Conservation (phyloP, 2,797 vertebrate species). For the Brachymystax lenok region DNA sequence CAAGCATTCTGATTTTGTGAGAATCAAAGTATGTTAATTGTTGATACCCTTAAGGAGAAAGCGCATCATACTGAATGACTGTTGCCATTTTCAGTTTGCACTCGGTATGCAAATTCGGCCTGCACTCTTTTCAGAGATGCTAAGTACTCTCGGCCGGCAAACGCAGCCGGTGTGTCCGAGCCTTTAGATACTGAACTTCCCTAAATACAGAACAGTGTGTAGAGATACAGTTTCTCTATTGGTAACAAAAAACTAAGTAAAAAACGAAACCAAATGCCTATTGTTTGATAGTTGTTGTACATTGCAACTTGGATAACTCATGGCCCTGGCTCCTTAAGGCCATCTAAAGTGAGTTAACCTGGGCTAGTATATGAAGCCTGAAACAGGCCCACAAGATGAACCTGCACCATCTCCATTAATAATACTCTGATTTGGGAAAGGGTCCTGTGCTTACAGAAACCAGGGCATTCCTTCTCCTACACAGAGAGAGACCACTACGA, state of each 20-base stretch:
- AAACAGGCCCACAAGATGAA: constrained; percentile 80
- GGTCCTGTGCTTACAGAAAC: constrained; percentile 85
- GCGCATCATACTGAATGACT: too few species aligned
- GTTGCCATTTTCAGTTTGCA: too few species aligned
- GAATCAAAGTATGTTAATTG: too few species aligned
- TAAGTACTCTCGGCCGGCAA: too few species aligned
- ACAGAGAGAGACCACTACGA: constrained; percentile 40
- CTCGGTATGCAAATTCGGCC: too few species aligned
- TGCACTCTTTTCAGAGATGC: too few species aligned
- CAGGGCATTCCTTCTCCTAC: constrained; percentile 90
- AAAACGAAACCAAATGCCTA: constrained; percentile 48
- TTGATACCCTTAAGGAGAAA: too few species aligned
- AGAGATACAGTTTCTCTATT: constrained; percentile 42
- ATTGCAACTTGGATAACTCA: neutral
- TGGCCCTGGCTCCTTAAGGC: constrained; percentile 58
- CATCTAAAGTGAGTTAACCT: constrained; percentile 76
- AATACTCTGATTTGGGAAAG: constrained; percentile 93
- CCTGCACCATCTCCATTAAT: constrained; percentile 87
- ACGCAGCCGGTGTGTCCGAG: too few species aligned
- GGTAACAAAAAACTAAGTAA: constrained; percentile 14
- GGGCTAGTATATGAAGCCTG: constrained; percentile 43
- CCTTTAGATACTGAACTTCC: neutral
- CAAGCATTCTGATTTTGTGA: too few species aligned
- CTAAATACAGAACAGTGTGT: constrained; percentile 30
- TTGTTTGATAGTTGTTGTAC: constrained; percentile 51